Percentiles rank a stretch among this genome's conserved stretches.
Evolutionary conservation across 2,888 invertebrate genomes (phyloP).

Genomic region (Torymus aiolomorphi): DNA sequence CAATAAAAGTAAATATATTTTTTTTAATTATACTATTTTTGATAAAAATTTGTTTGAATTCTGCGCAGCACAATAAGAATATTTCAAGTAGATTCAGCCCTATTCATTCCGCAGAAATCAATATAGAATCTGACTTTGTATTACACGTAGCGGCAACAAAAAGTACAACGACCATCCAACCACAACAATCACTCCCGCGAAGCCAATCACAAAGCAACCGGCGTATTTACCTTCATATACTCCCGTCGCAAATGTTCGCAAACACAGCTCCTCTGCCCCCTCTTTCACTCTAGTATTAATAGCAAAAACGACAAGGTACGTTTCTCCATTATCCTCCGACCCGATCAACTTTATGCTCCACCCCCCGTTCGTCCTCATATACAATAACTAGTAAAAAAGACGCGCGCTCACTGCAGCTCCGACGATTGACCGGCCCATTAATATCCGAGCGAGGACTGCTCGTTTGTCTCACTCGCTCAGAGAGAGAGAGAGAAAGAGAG

Average conservation of each 20-base stretch:
- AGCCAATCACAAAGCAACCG: too few relatives aligned
- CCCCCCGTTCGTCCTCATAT: background rate
- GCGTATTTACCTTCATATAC: slow-evolving; percentile 33
- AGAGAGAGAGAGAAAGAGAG: too few relatives aligned
- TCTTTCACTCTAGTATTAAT: slow-evolving; percentile 33
- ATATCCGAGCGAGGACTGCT: slow-evolving; percentile 52
- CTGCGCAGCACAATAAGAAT: too few relatives aligned
- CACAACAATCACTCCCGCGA: too few relatives aligned
- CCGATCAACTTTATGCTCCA: background rate
- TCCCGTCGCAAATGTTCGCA: slow-evolving; percentile 41
- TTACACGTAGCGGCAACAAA: too few relatives aligned
- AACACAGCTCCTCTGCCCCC: slow-evolving; percentile 24
- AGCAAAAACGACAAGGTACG: slow-evolving; percentile 45
- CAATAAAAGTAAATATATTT: too few relatives aligned
- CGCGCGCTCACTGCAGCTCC: slow-evolving; percentile 17
- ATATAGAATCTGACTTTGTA: too few relatives aligned
- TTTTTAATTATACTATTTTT: too few relatives aligned
- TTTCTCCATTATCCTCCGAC: slow-evolving; percentile 23
- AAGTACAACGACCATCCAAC: too few relatives aligned
- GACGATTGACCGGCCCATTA: slow-evolving; percentile 53
- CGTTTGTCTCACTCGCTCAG: slow-evolving; percentile 20
- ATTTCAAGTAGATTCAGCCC: too few relatives aligned
- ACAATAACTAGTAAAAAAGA: slow-evolving; percentile 18
- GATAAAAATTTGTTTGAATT: too few relatives aligned
- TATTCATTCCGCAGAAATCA: too few relatives aligned